Percentiles rank a stretch among this genome's conserved stretches.
Conservation (phyloP, 2,797 vertebrate species). For the Geotrypetes seraphini region DNA sequence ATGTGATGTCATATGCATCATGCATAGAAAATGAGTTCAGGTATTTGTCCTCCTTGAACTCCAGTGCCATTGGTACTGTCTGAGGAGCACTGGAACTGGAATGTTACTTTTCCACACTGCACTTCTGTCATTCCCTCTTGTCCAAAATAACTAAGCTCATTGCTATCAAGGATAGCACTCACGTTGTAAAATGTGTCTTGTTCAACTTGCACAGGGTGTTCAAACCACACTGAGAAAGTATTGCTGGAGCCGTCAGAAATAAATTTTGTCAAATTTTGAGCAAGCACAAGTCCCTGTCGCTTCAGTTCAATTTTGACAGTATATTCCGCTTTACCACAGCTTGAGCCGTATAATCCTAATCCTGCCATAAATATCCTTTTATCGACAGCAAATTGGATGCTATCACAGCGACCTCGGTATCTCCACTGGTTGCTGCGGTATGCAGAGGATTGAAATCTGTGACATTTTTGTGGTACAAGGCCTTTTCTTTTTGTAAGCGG, state of each 20-base stretch:
- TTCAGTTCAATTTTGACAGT: slow-evolving; percentile 87
- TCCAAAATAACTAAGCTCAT: slow-evolving; percentile 93
- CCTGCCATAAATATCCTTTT: slow-evolving; percentile 86
- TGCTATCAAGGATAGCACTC: slow-evolving; percentile 87
- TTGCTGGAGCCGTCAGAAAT: slow-evolving; percentile 87
- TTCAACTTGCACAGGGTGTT: slow-evolving; percentile 92
- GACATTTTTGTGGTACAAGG: slow-evolving; percentile 74
- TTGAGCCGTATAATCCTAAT: slow-evolving; percentile 87
- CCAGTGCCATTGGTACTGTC: slow-evolving; percentile 97
- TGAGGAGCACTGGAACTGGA: slow-evolving; percentile 96
- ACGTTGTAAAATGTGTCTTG: slow-evolving; percentile 91
- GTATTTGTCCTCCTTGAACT: slow-evolving; percentile 95
- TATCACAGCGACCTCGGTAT: slow-evolving; percentile 92
- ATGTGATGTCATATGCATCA: slow-evolving; percentile 53
- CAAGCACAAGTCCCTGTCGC: slow-evolving; percentile 75
- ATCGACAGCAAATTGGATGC: slow-evolving; percentile 94
- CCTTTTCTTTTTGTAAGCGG: slow-evolving; percentile 69
- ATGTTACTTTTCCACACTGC: slow-evolving; percentile 88
- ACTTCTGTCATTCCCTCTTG: slow-evolving; percentile 98
- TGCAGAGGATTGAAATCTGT: slow-evolving; percentile 86
- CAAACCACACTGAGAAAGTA: slow-evolving; percentile 87
- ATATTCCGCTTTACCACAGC: slow-evolving; percentile 84
- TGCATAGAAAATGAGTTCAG: slow-evolving; percentile 95
- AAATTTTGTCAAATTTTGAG: slow-evolving; percentile 80
- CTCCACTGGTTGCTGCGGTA: slow-evolving; percentile 97